Base-by-base conservation (phyloP, 2,888 invertebrate genomes). In the Apamea epomidion region DNA sequence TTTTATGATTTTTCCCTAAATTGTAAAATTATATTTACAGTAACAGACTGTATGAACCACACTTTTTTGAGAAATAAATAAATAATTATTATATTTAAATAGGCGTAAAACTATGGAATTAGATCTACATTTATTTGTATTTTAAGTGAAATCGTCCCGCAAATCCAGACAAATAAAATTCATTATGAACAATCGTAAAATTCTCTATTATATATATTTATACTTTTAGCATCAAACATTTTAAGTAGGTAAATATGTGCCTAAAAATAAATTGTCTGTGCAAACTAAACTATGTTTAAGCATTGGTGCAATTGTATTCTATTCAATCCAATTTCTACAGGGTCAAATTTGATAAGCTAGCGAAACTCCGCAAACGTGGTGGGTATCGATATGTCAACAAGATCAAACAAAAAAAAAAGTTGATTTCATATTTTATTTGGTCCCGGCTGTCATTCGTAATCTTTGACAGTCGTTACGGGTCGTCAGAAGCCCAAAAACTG, bases 251-350 rank as follows among this genome's bases (percentile, higher is more conserved):
- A 54, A 76, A 77, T 42, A 68, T 32, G 76, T 84, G 70, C 62
- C 69, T 87, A 70, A 80, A 85, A 87, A 76, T 74, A 87, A 79
- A 10, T 37, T 58, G 29, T 51, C 42, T 18, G 87, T 87, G 87
- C 87, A 68, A 81, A 80, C 87, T 87, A 87, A 78, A 76, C 83
- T 85, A 87, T 60, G 25, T 21, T 78, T 76, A 68, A 87, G 83
- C 74, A 81, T 76, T 71, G 83, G 87, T 87, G 87, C 81, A 14
- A 58, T 68, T 84, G 70, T 67, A 81, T 74, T 16, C 29, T 77
- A 80, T 58, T 60, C 37, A 76, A 82, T n/a, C 62, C 42, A 18
- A 64, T 65, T 68, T 79, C 4, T 62, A 79, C 37, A 65, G 37
- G 37, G 37, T 37, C 37, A 65, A 6, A 65, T 65, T 21, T 32